Conservation (phyloP, 2,797 vertebrate species). For the Pipistrellus pipistrellus region DNA sequence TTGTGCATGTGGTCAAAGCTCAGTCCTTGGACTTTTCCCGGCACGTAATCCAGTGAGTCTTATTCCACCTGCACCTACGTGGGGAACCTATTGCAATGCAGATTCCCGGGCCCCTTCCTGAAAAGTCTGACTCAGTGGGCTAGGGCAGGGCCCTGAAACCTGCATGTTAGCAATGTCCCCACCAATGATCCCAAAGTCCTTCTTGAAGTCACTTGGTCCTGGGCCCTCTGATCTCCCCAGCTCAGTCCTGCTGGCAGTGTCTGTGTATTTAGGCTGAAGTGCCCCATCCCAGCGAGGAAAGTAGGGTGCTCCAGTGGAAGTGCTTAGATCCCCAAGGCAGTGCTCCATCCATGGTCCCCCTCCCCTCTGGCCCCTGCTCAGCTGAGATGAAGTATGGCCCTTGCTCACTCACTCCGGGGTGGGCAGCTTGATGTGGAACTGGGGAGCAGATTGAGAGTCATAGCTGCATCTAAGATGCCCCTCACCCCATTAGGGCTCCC, state of each 20-base stretch:
- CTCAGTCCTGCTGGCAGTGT: neutral
- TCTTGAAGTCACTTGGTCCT: neutral
- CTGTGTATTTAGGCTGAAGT: neutral
- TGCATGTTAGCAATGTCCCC: neutral
- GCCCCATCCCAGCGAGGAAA: neutral
- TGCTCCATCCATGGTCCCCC: rapidly evolving
- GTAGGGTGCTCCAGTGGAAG: neutral
- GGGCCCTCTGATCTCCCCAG: neutral
- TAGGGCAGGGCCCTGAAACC: neutral
- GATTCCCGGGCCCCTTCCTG: neutral
- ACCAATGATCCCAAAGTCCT: neutral
- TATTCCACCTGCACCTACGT: neutral
- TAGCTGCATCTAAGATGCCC: neutral
- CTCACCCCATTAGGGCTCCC: neutral
- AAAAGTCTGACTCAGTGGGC: neutral
- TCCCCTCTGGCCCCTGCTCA: neutral
- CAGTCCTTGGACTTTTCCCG: neutral
- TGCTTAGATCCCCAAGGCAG: neutral
- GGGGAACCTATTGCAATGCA: neutral
- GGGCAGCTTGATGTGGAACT: neutral
- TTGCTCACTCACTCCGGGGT: neutral
- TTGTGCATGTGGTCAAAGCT: neutral
- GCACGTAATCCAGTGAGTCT: neutral
- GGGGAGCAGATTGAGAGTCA: neutral
- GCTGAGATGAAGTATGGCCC: neutral